Evolutionary conservation across 1,140 invertebrate genomes (phyloP), one percentile per base, ranked within the genome.

Genomic region (Cryptotermes secundus): DNA sequence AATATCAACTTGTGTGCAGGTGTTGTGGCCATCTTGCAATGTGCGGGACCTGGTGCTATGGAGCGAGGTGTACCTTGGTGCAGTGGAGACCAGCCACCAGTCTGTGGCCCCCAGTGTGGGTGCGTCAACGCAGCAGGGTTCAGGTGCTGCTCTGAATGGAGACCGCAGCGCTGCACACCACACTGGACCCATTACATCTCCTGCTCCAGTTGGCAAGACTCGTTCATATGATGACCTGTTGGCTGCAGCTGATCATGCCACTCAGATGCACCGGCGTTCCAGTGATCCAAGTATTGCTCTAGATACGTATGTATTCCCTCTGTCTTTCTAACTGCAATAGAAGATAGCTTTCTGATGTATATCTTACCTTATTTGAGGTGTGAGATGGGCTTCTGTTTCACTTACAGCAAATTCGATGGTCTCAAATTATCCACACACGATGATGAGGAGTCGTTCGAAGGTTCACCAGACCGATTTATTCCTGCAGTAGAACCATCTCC

Each of bases 21-120:
- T 97, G 87, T 91, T 98, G 87, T 96, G 95, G 93, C 96, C 97
- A 80, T 94, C 95, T 87, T 96, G 93, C 89, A 95, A 96, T 89
- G 94, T 97, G 79, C 93, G 96, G 84, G 94, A 96, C 88, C 91
- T 98, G 87, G 91, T 92, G 49, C 90, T 98, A 84, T 98, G 97
- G 97, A 93, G 92, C 79, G 95, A 96, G 85, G 93, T 98, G 35
- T 97, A 97, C 91, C 90, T 96, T 85, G 94, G 94, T 84, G 92
- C 92, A 22, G 34, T 34, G 24, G 85, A 86, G 59, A 31, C 26
- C 4, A 85, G 36, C 80, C 49, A 34, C 2, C 34, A 59, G 35
- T 19, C 22, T 14, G n/a, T 22, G 19, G 3, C 59, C 4, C 26
- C n/a, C 59, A 31, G 59, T 31, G 26, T 4, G 7, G 26, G 26